These are phyloP conservation scores for Selene dorsalis DNA, from an alignment of 2,797 vertebrate species.

Conservation along the genomic window DNA sequence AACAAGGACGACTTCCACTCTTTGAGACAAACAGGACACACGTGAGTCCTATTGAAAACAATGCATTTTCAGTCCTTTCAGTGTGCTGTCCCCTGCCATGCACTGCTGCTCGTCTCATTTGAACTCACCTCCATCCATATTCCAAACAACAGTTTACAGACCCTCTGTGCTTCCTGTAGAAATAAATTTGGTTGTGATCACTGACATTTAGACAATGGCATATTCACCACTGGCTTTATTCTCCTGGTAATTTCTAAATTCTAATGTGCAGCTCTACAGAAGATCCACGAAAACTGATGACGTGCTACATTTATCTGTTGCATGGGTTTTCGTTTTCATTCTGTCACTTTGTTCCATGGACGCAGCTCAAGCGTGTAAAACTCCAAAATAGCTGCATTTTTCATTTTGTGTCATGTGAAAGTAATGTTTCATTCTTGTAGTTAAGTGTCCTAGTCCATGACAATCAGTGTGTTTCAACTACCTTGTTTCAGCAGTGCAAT, in stretches of 20 bases:
- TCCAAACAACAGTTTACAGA: neutral
- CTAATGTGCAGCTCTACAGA: slow-evolving; percentile 10
- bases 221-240: neutral
- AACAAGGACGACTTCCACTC: slow-evolving; percentile 78
- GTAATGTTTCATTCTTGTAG: neutral
- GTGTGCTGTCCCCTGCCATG: slow-evolving; percentile 11
- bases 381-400: slow-evolving; percentile 18
- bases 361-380: slow-evolving; percentile 40
- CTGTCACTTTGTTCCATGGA: slow-evolving; percentile 42
- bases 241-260: neutral
- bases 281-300: slow-evolving; percentile 55
- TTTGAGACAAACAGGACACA: slow-evolving; percentile 81
- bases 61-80: slow-evolving; percentile 42
- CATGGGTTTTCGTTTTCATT: slow-evolving; percentile 30
- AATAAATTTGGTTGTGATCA: neutral
- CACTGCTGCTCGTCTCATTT: slow-evolving; percentile 25
- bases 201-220: neutral
- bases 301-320: slow-evolving; percentile 16
- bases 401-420: slow-evolving; percentile 13
- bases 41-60: slow-evolving; percentile 60
- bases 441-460: neutral
- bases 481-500: neutral
- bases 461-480: slow-evolving; percentile 1
- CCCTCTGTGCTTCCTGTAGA: neutral
- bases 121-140: slow-evolving; percentile 24